Conservation (phyloP, 2,113 vertebrate genomes). For the Podarcis raffonei region DNA sequence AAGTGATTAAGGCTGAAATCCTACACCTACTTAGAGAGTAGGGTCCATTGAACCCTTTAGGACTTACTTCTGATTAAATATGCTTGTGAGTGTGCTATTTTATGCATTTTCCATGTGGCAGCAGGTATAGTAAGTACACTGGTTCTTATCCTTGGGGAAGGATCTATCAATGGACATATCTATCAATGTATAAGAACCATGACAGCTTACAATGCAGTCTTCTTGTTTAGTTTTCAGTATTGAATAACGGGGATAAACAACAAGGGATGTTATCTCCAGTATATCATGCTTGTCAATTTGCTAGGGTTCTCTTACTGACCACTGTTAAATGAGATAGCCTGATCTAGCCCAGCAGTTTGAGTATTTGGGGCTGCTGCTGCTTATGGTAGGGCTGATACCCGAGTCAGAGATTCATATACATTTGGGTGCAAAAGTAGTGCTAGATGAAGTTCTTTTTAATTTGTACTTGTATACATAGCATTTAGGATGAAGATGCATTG, state of each 20-base stretch:
- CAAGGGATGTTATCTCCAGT: not conserved
- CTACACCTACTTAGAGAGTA: no score
- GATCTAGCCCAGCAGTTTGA: not conserved
- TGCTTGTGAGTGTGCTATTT: no score
- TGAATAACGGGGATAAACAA: not conserved
- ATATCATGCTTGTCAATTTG: not conserved
- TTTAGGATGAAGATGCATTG: not conserved
- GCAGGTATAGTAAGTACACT: not conserved
- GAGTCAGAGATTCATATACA: not conserved
- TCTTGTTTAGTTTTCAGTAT: not conserved
- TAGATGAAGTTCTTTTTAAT: not conserved
- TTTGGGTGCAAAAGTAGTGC: not conserved
- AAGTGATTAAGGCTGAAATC: not conserved
- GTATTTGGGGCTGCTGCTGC: not conserved
- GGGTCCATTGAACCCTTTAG: no score
- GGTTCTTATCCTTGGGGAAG: not conserved
- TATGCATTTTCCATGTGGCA: not conserved
- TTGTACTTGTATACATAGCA: not conserved
- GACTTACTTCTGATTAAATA: no score
- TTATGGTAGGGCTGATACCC: no score
- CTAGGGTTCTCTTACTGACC: not conserved
- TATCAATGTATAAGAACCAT: not conserved
- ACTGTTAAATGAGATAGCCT: not conserved
- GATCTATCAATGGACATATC: not conserved
- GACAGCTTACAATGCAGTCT: not conserved